phyloP scores from a whole-genome alignment of 2,797 vertebrate species.

The Agapornis canus region DNA sequence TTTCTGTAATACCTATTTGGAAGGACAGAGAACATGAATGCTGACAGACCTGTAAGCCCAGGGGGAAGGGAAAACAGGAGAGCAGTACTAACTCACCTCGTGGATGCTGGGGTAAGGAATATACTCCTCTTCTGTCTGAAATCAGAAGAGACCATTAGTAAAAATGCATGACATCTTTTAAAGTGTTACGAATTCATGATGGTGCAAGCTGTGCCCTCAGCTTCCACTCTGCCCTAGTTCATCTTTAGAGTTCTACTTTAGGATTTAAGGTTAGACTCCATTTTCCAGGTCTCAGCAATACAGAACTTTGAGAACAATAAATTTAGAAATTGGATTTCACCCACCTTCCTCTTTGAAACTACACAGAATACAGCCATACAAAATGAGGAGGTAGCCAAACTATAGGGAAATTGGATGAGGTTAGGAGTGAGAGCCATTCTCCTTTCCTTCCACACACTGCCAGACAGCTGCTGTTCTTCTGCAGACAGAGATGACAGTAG shows the following conservation, averaged over 20 bases:
- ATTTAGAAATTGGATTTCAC: neutral
- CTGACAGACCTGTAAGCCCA: neutral
- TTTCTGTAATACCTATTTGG: constrained; percentile 78
- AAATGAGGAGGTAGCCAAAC: neutral
- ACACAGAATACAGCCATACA: neutral
- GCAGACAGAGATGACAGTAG: neutral
- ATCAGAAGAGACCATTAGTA: constrained; percentile 20
- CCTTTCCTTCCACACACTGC: neutral
- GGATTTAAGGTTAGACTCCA: neutral
- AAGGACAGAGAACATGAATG: neutral
- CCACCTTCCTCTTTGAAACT: neutral
- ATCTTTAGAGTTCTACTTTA: neutral
- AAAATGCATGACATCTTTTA: neutral
- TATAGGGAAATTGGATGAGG: neutral
- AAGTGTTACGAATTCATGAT: neutral
- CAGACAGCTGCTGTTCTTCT: neutral
- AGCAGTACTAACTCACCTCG: constrained; percentile 77
- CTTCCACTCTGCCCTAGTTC: neutral
- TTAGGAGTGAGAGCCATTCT: neutral
- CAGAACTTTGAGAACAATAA: neutral
- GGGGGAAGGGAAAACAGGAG: neutral
- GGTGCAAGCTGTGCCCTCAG: neutral
- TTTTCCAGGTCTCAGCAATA: neutral
- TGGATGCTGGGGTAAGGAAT: constrained; percentile 93
- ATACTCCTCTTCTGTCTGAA: constrained; percentile 92